A percentile compares a stretch with the other conserved stretches of the same genome.
Conservation (phyloP, 2,113 vertebrate species). For the Nasalis larvatus region DNA sequence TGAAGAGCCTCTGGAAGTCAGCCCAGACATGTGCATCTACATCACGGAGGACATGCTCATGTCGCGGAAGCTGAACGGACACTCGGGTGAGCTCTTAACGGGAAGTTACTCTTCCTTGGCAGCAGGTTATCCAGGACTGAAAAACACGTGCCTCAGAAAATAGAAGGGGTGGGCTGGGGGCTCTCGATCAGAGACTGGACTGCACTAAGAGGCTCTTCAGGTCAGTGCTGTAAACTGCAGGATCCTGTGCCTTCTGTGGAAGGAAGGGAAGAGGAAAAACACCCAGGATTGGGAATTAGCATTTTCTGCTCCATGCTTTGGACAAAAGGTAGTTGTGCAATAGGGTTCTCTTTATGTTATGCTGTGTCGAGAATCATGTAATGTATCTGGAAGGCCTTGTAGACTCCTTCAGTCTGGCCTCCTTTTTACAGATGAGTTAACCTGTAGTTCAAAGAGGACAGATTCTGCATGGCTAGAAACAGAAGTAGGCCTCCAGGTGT, state of each 20-base stretch:
- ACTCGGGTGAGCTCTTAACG: constrained; percentile 86
- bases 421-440: background rate
- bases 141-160: background rate
- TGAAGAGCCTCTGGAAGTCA: constrained; percentile 91
- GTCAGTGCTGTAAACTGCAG: too few species aligned
- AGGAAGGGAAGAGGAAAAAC: background rate
- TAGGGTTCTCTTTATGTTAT: background rate
- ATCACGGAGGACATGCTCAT: constrained; percentile 99
- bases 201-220: background rate
- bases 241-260: too few species aligned
- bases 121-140: background rate
- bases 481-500: background rate
- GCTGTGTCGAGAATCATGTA: background rate
- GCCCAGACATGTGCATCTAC: constrained; percentile 96
- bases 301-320: background rate
- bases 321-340: background rate
- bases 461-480: background rate
- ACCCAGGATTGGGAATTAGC: background rate
- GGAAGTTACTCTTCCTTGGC: background rate
- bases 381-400: background rate
- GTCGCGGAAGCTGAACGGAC: constrained; percentile 92
- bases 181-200: background rate
- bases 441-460: background rate
- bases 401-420: background rate
- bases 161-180: background rate